Evolutionary conservation across 2,888 invertebrate species (phyloP).

Genomic region (Tenthredo scrophulariae): DNA sequence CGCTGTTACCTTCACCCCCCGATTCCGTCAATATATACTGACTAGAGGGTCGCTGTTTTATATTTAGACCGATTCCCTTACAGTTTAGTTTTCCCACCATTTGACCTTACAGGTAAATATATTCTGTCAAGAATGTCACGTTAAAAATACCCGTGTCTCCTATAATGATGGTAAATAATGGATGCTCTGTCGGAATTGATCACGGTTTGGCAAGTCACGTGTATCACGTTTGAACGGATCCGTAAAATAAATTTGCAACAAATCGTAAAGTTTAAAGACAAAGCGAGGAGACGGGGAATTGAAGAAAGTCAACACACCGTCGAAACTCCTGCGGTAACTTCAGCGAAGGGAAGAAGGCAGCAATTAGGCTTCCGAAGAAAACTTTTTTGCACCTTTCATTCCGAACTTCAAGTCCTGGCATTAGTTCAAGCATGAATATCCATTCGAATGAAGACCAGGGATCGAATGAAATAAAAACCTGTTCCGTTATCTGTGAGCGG

Average conservation of each 20-base stretch:
- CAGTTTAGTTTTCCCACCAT: conserved; percentile 25
- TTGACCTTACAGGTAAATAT: conserved; percentile 19
- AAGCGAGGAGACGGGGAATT: not conserved
- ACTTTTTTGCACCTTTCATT: conserved; percentile 17
- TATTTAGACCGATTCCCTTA: conserved; percentile 35
- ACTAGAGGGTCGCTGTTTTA: conserved; percentile 5
- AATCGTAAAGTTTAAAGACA: conserved; percentile 1
- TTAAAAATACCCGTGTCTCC: conserved; percentile 35
- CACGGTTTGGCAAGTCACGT: not conserved
- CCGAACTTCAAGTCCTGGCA: not conserved
- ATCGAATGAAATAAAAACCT: not conserved
- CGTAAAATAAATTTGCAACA: not conserved
- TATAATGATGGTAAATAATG: not conserved
- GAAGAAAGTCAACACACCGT: not conserved
- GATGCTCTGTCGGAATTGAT: not conserved
- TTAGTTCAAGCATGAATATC: conserved; percentile 19
- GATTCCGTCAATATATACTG: not conserved
- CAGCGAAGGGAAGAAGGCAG: not conserved
- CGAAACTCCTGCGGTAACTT: conserved; percentile 6
- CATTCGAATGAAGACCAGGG: not conserved
- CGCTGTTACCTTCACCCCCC: not conserved
- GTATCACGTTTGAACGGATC: not conserved
- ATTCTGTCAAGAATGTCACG: conserved; percentile 8
- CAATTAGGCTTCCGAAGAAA: not conserved
- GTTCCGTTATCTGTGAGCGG: not conserved